Evolutionary conservation across 2,113 vertebrate species (phyloP).

Genomic region (Microcebus jonahi): DNA sequence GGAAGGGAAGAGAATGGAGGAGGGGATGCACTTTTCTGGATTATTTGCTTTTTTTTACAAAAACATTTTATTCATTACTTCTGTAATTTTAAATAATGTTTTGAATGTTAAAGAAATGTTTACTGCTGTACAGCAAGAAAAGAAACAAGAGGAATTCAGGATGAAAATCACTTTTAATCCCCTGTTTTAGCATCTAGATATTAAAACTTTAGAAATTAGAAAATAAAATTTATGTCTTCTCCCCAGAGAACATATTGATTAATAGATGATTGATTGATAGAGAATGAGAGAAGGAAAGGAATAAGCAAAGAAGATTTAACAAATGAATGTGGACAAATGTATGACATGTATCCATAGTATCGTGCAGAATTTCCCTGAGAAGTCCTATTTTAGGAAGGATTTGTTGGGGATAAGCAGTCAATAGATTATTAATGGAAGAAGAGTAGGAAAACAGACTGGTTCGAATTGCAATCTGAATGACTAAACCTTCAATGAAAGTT

Average conservation of each 20-base stretch:
- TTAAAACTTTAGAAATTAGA: too few relatives aligned
- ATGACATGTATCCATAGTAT: neutral
- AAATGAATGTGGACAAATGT: neutral
- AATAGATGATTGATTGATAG: too few relatives aligned
- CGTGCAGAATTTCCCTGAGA: neutral
- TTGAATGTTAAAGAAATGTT: neutral
- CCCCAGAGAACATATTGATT: too few relatives aligned
- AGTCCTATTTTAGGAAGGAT: neutral
- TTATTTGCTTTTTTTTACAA: neutral
- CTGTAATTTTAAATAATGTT: conserved; percentile 36
- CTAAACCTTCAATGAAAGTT: neutral
- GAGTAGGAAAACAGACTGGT: neutral
- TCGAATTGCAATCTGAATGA: neutral
- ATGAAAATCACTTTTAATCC: too few relatives aligned
- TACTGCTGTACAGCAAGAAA: neutral
- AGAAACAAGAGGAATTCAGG: neutral
- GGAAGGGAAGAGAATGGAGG: neutral
- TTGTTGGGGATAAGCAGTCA: neutral
- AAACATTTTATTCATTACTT: neutral
- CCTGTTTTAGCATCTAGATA: too few relatives aligned
- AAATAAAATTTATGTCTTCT: too few relatives aligned
- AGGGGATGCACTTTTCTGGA: neutral
- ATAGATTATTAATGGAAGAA: neutral
- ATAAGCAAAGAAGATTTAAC: neutral
- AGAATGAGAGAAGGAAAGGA: neutral